Conservation (phyloP, 2,888 invertebrate genomes). For the Tyria jacobaeae region DNA sequence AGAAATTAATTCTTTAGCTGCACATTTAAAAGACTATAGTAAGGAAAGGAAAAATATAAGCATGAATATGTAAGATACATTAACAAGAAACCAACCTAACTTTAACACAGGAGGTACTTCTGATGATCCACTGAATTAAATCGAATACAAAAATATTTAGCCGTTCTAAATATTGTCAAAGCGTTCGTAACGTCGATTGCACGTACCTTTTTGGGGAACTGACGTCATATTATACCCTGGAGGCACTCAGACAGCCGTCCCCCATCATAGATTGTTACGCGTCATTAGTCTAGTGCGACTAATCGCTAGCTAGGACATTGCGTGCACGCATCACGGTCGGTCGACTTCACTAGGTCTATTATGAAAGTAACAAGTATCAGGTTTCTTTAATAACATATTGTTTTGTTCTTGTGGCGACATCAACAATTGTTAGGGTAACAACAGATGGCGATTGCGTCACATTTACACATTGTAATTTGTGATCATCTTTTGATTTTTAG, state of each 20-base stretch:
- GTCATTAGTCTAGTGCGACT: conserved; percentile 53
- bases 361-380: conserved; percentile 30
- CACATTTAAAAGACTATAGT: too few relatives aligned
- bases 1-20: too few relatives aligned
- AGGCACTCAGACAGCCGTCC: conserved; percentile 51
- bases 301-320: conserved; percentile 41
- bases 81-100: too few relatives aligned
- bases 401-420: conserved; percentile 27
- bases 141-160: conserved; percentile 4
- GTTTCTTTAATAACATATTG: conserved; percentile 30
- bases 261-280: conserved; percentile 57
- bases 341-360: conserved; percentile 30
- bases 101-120: too few relatives aligned
- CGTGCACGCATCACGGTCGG: conserved; percentile 45
- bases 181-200: conserved; percentile 41
- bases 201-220: conserved; percentile 38
- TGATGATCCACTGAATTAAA: neutral
- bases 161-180: conserved; percentile 27
- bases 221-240: conserved; percentile 54
- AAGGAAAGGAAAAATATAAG: too few relatives aligned
- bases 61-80: neutral
- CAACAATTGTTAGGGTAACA: conserved; percentile 17
- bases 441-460: conserved; percentile 13
- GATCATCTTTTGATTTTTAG: conserved; percentile 12
- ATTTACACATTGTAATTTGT: conserved; percentile 7